phyloP scores from a whole-genome alignment of 2,113 vertebrate species.

The Hyla sarda region DNA sequence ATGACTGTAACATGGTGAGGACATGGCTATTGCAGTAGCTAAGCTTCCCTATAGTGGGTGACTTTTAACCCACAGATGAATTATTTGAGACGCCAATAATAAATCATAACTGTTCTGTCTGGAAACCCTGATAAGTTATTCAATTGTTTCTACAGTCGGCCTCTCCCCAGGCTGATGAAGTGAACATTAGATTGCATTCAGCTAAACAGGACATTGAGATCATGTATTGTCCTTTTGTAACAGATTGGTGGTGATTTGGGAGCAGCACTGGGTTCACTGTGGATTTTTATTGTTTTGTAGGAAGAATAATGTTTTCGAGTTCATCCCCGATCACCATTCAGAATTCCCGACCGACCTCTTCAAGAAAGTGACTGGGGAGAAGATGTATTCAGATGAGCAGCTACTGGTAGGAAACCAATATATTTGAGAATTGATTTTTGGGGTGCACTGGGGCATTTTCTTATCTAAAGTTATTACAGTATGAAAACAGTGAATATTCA shows the following conservation, averaged over 20 bases:
- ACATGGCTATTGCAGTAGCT: background rate
- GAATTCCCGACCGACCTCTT: conserved; percentile 68
- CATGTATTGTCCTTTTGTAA: background rate
- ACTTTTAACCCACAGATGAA: too few species aligned
- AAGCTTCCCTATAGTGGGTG: background rate
- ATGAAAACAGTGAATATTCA: background rate
- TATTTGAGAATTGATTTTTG: background rate
- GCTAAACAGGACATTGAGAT: background rate
- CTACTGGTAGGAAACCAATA: conserved; percentile 65
- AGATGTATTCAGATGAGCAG: conserved; percentile 70
- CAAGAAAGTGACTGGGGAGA: conserved; percentile 68
- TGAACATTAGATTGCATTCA: background rate
- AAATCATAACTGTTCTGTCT: background rate
- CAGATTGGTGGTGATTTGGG: background rate
- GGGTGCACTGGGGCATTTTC: background rate
- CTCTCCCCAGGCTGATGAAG: too few species aligned
- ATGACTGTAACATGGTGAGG: conserved; percentile 74
- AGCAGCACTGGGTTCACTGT: background rate
- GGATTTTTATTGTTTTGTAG: conserved; percentile 57
- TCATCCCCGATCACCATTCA: conserved; percentile 66
- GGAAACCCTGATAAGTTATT: too few species aligned
- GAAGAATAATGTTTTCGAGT: conserved; percentile 67
- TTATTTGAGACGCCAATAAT: background rate
- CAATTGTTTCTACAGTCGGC: too few species aligned
- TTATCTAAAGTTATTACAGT: background rate